Evolutionary conservation across 2,888 invertebrate genomes (phyloP), one percentile per base, ranked within the genome.

Genomic region (Ectemnius cavifrons): DNA sequence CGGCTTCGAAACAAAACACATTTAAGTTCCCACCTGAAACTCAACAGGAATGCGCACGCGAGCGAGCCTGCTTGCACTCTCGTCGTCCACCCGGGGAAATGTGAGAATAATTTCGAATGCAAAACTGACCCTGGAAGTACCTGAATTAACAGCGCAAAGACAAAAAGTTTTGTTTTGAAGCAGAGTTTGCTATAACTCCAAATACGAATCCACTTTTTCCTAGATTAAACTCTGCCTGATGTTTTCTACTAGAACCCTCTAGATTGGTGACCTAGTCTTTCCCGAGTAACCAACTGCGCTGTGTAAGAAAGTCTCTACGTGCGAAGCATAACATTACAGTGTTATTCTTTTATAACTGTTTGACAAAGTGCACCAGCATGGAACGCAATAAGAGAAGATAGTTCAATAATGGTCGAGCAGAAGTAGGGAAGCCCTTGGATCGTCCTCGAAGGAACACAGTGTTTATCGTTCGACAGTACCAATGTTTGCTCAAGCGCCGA

Each of bases 21-120:
- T 84, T 82, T 83, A 81, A 85, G 80, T 81, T 85, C 73, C 71
- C 62, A 63, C 65, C 52, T 52, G 63, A 71, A 66, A 71, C 73
- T 57, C 56, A 27, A 18, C 37, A 37, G 37, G 61, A 37, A 63
- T 8, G 62, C 57, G n/a, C 67, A 67, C 59, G 47, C 71, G 46
- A 60, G 59, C 37, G 14, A 45, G 23, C 56, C 27, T 37, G 23
- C 56, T 20, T 37, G 11, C 37, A 37, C 37, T 37, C 37, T 37
- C 2, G 1, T 11, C 37, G 6, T 11, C 37, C 8, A 37, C 37
- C 37, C 37, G 5, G 37, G 37, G 11, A 37, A 37, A 6, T 37
- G 11, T 37, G 37, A 11, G 37, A 37, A 37, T 37, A 37, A 37
- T 37, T 37, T 37, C 37, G 37, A 37, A 37, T 37, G 37, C 37